Evolutionary conservation across 2,113 vertebrate genomes (phyloP), one percentile per base, ranked within the genome.

Genomic region (Rostratula benghalensis): DNA sequence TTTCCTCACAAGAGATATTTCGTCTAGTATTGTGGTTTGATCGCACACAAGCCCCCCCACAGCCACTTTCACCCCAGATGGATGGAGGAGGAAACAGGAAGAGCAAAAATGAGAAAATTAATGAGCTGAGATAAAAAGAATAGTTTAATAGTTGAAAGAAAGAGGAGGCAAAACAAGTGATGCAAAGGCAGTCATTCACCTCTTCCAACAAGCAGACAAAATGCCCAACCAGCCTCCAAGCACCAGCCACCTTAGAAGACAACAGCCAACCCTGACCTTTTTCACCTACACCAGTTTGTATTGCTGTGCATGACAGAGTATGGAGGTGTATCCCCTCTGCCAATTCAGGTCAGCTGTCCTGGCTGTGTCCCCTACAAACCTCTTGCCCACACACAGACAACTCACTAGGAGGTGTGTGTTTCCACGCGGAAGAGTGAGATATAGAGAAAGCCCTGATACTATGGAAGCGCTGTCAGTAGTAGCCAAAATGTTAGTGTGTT

Each of bases 11-110:
- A 43, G 83, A 53, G 14, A 14, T 39, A 19, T 45, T 53, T 14
- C 5, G 39, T 24, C 33, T 31, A 50, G 41, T 77, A 43, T 9
- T 79, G 11, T 17, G 33, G 14, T 16, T 46, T 68, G 37, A 50
- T 25, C 14, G 24, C 48, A 35, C 76, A 59, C 8, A 56, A 68
- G 8, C 11, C 41, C 22, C 13, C 11, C 4, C 41, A 84, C 8
- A 74, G 11, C 23, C n/a, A 37, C 53, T 22, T 0, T 10, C 12
- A 33, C 4, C 21, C 15, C 37, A 14, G 25, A 41, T n/a, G 25
- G 17, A 33, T 0, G 2, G 25, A 7, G 13, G 8, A 57, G 23
- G 50, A 45, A 78, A 31, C 6, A 83, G 21, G 22, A 48, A 78
- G 30, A 65, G 19, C 30, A 73, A 83, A 78, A 78, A 31, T 31